Evolutionary conservation across 2,888 invertebrate genomes (phyloP).

Genomic region (Apeira syringaria): DNA sequence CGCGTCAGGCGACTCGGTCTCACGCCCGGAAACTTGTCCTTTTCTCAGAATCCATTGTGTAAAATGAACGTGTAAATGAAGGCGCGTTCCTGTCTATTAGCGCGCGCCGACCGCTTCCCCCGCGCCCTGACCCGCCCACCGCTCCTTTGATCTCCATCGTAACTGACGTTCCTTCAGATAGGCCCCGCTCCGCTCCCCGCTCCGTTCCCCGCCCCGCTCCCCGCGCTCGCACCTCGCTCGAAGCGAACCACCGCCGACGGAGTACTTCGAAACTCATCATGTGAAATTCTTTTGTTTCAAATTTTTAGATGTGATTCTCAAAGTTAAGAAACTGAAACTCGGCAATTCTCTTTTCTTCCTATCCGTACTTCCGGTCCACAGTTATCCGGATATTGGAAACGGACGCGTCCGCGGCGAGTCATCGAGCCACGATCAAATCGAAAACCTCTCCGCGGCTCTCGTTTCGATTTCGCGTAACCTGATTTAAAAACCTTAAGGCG

Average conservation of each 20-base stretch:
- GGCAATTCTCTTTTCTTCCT: slow-evolving; percentile 24
- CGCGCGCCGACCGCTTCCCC: slow-evolving; percentile 14
- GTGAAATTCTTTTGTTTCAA: slow-evolving; percentile 30
- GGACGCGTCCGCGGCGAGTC: slow-evolving; percentile 4
- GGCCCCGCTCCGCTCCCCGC: background rate
- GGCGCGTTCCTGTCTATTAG: slow-evolving; percentile 8
- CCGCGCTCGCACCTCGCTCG: slow-evolving; percentile 11
- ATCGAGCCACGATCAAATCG: slow-evolving; percentile 10
- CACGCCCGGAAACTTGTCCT: background rate
- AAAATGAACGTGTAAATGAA: slow-evolving; percentile 10
- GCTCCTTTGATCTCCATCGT: slow-evolving; percentile 43
- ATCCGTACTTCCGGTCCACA: slow-evolving; percentile 16
- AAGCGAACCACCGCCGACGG: slow-evolving; percentile 16
- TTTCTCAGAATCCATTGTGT: slow-evolving; percentile 6
- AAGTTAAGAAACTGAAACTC: slow-evolving; percentile 26
- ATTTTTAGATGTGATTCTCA: slow-evolving; percentile 22
- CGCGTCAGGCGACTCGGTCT: background rate
- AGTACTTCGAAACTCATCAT: slow-evolving; percentile 24
- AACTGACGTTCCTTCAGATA: slow-evolving; percentile 35
- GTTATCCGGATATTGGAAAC: slow-evolving; percentile 10
- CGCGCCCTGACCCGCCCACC: slow-evolving; percentile 24
- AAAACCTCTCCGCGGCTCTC: slow-evolving; percentile 2
- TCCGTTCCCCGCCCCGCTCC: slow-evolving; percentile 7
- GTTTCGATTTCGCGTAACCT: slow-evolving; percentile 3
- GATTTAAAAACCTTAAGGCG: slow-evolving; percentile 26